Conservation (phyloP, 2,797 vertebrate genomes). For the Melanotaenia maccullochi region DNA sequence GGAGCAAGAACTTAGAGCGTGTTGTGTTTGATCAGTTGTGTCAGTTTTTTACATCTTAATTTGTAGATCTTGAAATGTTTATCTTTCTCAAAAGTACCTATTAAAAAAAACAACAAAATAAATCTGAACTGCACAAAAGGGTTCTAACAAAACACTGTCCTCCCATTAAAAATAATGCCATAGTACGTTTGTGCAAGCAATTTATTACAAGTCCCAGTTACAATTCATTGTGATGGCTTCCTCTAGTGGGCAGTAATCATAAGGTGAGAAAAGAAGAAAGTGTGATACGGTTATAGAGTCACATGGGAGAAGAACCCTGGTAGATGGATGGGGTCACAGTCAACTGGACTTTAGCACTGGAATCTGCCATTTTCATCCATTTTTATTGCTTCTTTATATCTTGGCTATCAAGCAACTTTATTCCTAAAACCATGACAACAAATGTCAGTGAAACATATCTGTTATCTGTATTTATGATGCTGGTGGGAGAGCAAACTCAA, state of each 20-base stretch:
- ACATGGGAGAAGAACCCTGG: not conserved
- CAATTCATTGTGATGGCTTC: not conserved
- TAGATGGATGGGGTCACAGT: not conserved
- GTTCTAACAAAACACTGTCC: not conserved
- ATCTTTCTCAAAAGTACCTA: not conserved
- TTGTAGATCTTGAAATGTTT: constrained; percentile 11
- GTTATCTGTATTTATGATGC: not conserved
- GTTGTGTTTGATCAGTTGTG: not conserved
- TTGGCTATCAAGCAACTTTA: not conserved
- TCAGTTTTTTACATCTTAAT: not conserved
- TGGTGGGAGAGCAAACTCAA: too few species aligned
- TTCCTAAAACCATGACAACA: not conserved
- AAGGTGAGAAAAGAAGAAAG: not conserved
- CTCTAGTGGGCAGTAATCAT: not conserved
- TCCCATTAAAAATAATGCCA: not conserved
- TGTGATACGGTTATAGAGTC: not conserved
- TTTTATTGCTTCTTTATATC: not conserved
- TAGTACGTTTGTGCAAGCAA: not conserved
- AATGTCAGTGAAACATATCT: not conserved
- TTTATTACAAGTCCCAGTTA: not conserved
- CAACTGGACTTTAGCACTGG: not conserved
- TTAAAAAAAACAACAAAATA: not conserved
- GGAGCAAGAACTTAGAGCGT: not conserved
- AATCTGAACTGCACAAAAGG: not conserved
- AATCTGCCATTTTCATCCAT: not conserved